Conservation (phyloP, 1,140 invertebrate species). For the Apis florea region DNA sequence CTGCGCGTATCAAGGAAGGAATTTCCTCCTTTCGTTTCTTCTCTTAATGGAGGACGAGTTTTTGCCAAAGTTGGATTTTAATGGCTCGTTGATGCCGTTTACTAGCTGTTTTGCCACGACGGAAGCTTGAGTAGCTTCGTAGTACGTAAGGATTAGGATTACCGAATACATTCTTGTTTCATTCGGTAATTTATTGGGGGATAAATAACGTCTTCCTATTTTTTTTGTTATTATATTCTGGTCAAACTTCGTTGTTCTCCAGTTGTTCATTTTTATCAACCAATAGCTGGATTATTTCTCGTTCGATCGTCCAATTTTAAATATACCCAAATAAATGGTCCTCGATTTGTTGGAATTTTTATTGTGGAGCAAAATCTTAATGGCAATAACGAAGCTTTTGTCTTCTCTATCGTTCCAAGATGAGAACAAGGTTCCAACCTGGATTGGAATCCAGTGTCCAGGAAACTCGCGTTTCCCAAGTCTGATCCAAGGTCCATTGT, state of each 20-base stretch:
- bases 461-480: constrained; percentile 3
- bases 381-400: not conserved
- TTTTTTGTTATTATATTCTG: too few relatives aligned
- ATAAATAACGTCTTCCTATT: too few relatives aligned
- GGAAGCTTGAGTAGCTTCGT: not conserved
- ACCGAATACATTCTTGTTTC: too few relatives aligned
- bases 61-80: not conserved
- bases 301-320: too few relatives aligned
- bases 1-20: not conserved
- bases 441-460: not conserved
- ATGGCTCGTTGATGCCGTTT: not conserved
- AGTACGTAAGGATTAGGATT: too few relatives aligned
- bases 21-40: constrained; percentile 7
- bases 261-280: too few relatives aligned
- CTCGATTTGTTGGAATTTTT: too few relatives aligned
- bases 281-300: too few relatives aligned
- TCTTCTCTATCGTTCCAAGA: not conserved
- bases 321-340: too few relatives aligned
- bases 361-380: not conserved
- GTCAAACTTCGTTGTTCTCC: too few relatives aligned
- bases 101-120: too few relatives aligned
- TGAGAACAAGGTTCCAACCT: not conserved
- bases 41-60: not conserved
- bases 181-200: too few relatives aligned
- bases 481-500: constrained; percentile 35